Conservation (phyloP, 2,797 vertebrate genomes). For the Enteromius mattozi region DNA sequence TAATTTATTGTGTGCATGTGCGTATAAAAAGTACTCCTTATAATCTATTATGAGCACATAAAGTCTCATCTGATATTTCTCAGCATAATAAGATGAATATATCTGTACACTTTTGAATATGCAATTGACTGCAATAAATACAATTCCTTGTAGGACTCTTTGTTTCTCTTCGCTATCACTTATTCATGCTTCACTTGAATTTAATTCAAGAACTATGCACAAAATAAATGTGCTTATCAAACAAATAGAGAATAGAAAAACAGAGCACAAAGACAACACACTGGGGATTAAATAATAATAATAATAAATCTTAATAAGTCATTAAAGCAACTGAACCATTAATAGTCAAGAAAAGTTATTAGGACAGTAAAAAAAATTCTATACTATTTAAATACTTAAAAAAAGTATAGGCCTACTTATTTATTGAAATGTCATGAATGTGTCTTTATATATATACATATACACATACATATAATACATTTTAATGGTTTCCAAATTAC, state of each 20-base stretch:
- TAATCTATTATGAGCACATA: neutral
- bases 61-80: neutral
- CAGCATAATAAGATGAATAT: slow-evolving; percentile 34
- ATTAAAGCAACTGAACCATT: slow-evolving; percentile 12
- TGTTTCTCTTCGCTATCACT: slow-evolving; percentile 37
- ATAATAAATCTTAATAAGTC: slow-evolving; percentile 2
- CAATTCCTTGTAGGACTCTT: slow-evolving; percentile 10
- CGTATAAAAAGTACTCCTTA: neutral
- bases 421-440: neutral
- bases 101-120: slow-evolving; percentile 51
- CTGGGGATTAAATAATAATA: slow-evolving; percentile 3
- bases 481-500: neutral
- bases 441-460: neutral
- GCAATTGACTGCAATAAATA: slow-evolving; percentile 17
- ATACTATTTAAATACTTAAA: neutral
- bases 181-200: slow-evolving; percentile 53
- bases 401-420: neutral
- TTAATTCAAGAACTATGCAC: slow-evolving; percentile 41
- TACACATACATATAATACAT: neutral
- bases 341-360: neutral
- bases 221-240: slow-evolving; percentile 42
- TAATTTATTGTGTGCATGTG: neutral
- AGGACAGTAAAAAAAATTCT: neutral
- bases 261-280: slow-evolving; percentile 7
- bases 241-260: slow-evolving; percentile 31